Percentiles rank a stretch among this genome's conserved stretches.
Conservation (phyloP, 1,140 invertebrate genomes). For the Drosophila mayri region DNA sequence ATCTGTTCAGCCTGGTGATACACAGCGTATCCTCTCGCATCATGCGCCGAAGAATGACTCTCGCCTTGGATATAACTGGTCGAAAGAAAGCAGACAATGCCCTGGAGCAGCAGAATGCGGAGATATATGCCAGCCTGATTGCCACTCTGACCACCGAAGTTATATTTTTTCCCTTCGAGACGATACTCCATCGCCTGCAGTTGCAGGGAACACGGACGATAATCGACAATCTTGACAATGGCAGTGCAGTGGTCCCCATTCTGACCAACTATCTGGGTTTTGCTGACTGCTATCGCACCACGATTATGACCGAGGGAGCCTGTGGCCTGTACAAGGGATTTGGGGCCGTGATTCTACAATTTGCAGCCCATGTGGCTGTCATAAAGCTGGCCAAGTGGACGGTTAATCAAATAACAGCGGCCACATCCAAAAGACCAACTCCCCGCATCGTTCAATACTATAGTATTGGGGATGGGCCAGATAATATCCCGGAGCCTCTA, state of each 20-base stretch:
- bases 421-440: constrained; percentile 71
- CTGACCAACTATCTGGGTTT: constrained; percentile 91
- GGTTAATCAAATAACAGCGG: constrained; percentile 73
- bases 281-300: constrained; percentile 95
- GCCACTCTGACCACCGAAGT: constrained; percentile 92
- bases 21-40: constrained; percentile 87
- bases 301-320: constrained; percentile 93
- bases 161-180: constrained; percentile 96
- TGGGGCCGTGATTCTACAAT: constrained; percentile 96
- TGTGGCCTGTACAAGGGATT: constrained; percentile 98
- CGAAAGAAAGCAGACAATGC: constrained; percentile 87
- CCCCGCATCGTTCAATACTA: constrained; percentile 77
- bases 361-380: constrained; percentile 93
- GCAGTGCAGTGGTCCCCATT: constrained; percentile 92
- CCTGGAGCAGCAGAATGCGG: constrained; percentile 88
- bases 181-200: constrained; percentile 93
- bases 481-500: constrained; percentile 53
- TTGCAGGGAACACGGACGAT: constrained; percentile 97
- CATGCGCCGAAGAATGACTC: constrained; percentile 85
- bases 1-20: constrained; percentile 86
- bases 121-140: constrained; percentile 90
- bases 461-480: constrained; percentile 65
- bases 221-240: constrained; percentile 97
- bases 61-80: constrained; percentile 86
- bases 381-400: constrained; percentile 91